phyloP scores from a whole-genome alignment of 2,797 vertebrate species.

The Typhlichthys subterraneus region DNA sequence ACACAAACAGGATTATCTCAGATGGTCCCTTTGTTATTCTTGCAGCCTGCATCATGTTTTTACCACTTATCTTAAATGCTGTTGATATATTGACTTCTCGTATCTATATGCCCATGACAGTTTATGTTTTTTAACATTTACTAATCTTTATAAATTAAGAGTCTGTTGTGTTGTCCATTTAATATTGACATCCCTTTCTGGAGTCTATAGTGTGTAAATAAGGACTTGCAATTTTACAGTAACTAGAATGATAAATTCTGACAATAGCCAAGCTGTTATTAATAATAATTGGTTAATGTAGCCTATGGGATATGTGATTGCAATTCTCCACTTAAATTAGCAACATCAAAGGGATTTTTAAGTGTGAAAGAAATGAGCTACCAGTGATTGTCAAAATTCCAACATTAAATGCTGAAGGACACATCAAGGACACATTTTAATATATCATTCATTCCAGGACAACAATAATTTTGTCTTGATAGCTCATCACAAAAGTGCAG shows the following conservation, averaged over 20 bases:
- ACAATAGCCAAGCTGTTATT: conserved; percentile 45
- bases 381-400: conserved; percentile 10
- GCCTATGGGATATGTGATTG: conserved; percentile 34
- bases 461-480: too few relatives aligned
- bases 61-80: conserved; percentile 52
- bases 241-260: conserved; percentile 41
- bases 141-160: neutral
- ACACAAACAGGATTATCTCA: conserved; percentile 60
- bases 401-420: conserved; percentile 70
- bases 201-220: conserved; percentile 36
- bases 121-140: conserved; percentile 16
- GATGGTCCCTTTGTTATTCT: conserved; percentile 47
- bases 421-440: conserved; percentile 70
- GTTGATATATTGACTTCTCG: conserved; percentile 60
- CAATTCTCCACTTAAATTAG: conserved; percentile 18
- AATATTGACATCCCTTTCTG: neutral
- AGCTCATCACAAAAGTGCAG: too few relatives aligned
- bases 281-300: conserved; percentile 31
- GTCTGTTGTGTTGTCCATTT: neutral
- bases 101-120: conserved; percentile 45
- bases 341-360: neutral
- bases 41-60: conserved; percentile 41
- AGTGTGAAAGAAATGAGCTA: too few relatives aligned
- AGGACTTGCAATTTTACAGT: conserved; percentile 52
- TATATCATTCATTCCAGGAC: neutral